phyloP scores from a whole-genome alignment of 1,140 invertebrate genomes.

The Antheraea pernyi region DNA sequence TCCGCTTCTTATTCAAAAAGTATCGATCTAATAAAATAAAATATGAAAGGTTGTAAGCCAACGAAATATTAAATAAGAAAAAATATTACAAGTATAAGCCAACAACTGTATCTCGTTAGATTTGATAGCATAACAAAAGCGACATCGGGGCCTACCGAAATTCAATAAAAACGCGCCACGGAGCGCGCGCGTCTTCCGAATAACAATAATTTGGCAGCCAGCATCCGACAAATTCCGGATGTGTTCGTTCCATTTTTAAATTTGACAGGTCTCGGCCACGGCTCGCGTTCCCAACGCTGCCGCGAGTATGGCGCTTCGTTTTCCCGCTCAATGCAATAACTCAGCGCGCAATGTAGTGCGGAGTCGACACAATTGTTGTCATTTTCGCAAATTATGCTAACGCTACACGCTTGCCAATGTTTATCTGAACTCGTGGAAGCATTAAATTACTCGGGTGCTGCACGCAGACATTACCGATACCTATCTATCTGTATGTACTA shows the following conservation, averaged over 20 bases:
- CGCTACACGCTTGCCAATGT: constrained; percentile 58
- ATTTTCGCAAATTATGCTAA: constrained; percentile 67
- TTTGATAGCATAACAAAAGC: constrained; percentile 60
- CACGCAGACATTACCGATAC: constrained; percentile 31
- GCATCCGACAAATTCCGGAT: constrained; percentile 67
- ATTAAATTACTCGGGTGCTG: constrained; percentile 50
- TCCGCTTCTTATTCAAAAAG: neutral
- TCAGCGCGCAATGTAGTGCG: constrained; percentile 60
- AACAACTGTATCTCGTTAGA: constrained; percentile 36
- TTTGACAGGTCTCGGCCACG: constrained; percentile 60
- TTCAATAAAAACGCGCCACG: constrained; percentile 66
- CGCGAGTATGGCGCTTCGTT: constrained; percentile 1
- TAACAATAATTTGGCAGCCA: constrained; percentile 75
- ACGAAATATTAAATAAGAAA: constrained; percentile 3
- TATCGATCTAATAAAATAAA: neutral
- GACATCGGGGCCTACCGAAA: constrained; percentile 59
- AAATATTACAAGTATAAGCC: constrained; percentile 5
- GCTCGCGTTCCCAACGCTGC: constrained; percentile 8
- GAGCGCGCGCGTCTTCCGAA: constrained; percentile 54
- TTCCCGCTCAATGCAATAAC: constrained; percentile 57
- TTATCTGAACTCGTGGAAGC: constrained; percentile 58
- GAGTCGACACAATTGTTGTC: constrained; percentile 64
- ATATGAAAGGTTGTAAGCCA: neutral
- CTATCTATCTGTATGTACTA: constrained; percentile 2
- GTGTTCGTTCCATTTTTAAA: constrained; percentile 75